Evolutionary conservation across 1,140 invertebrate species (phyloP), one percentile per base, ranked within the genome.

Genomic region (Triops longicaudatus): DNA sequence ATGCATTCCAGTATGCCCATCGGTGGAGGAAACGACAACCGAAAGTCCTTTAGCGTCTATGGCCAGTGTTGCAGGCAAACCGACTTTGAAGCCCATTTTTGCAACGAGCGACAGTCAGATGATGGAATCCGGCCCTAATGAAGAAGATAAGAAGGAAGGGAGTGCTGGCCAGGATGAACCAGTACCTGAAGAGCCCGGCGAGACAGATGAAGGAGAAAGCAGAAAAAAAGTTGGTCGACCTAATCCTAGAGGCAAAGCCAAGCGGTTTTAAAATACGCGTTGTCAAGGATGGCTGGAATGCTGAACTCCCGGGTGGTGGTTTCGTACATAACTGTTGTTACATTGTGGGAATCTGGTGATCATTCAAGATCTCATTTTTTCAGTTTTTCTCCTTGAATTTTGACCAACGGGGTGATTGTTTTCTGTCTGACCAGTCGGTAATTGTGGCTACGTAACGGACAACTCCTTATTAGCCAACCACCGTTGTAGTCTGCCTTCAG

Each of bases 121-220:
- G 14, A 63, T 14, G 50, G 50, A 63, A 63, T 63, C 14, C 50
- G 17, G 50, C 22, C 50, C 50, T 22, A 63, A 6, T n/a, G 50
- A 63, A 63, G 50, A 63, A 22, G 50, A 63, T 22, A 63, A 22
- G 5, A 22, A 63, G 14, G 22, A 63, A 63, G 50, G 2, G 22
- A 14, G 22, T 63, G 50, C 14, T 63, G 14, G 17, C 50, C 50
- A 17, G 1, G 50, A 63, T 17, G 50, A 63, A 63, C 50, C 50
- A 22, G 50, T 1, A 63, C 4, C 50, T 22, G 50, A 63, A 63
- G 22, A 17, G n/a, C 14, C 50, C 50, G 50, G 22, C 50, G 50
- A 63, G 50, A 63, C 50, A 63, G 50, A 63, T 22, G 50, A 63
- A 63, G 50, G 50, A 63, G 50, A 63, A 63, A 63, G 50, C 50